Base-by-base conservation (phyloP, 2,797 vertebrate genomes). In the Lagocephalus sceleratus region DNA sequence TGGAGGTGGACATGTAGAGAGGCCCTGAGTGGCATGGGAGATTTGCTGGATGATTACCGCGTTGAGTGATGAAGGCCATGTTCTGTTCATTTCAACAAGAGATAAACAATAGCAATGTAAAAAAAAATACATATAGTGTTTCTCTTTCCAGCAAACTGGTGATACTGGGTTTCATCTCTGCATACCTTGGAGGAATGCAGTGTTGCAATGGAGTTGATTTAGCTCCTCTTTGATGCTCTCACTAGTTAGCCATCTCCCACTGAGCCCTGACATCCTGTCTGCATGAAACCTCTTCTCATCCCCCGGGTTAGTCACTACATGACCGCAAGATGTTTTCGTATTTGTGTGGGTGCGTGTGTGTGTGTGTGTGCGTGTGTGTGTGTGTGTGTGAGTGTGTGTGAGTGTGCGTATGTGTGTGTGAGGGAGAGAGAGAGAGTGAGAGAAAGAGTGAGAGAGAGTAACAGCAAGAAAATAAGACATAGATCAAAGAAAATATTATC, bases 231-330 rank as follows among this genome's bases (percentile, higher is more conserved):
- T 87, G 86, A 89, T 86, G 83, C 76, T 85, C 85, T 70, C 79
- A 73, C 79, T 86, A 83, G 85, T 87, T 84, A 85, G 76, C 70
- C 54, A 44, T 76, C 83, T 85, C 87, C 87, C 57, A 66, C 84
- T 78, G 85, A 81, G 85, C 78, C 66, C 68, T 81, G 81, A 88
- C 85, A 87, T 89, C 85, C 85, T 87, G 83, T 88, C 86, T 83
- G 86, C 86, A 60, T 78, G 86, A 77, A 75, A 56, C 76, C 84
- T 79, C 83, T 75, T 84, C 83, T 87, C 66, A 83, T 85, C 76
- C 76, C 75, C 60, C 55, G 57, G 72, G 75, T 84, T 82, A 85
- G 81, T 86, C 85, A 79, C 81, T 84, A 85, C 85, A 87, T 74
- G 79, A 85, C 84, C 82, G 75, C 87, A 83, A 81, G 70, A 84